phyloP scores from a whole-genome alignment of 2,797 vertebrate genomes.

The Danio albolineatus region DNA sequence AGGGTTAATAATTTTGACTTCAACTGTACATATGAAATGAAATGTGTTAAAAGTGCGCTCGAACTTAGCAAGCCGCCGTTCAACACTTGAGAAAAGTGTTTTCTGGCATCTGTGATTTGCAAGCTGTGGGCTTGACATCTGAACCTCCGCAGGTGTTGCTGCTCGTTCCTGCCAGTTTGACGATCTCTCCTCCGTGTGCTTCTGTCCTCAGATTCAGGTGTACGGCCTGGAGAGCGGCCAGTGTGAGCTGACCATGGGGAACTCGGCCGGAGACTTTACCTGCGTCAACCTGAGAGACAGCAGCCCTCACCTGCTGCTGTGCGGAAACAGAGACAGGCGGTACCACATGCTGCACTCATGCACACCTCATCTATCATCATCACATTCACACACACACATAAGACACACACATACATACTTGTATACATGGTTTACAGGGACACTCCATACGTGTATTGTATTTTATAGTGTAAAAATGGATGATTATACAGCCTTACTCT shows the following conservation, averaged over 20 bases:
- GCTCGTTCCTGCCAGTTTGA: constrained; percentile 52
- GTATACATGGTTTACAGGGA: too few species aligned
- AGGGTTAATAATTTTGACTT: too few species aligned
- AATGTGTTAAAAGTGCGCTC: not conserved
- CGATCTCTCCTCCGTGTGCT: constrained; percentile 38
- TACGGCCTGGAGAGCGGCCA: constrained; percentile 89
- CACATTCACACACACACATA: constrained; percentile 9
- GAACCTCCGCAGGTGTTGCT: constrained; percentile 51
- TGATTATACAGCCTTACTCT: too few species aligned
- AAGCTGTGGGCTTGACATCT: constrained; percentile 32
- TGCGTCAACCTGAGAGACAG: constrained; percentile 89
- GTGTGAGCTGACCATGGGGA: constrained; percentile 82
- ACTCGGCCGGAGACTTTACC: constrained; percentile 88
- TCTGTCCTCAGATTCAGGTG: constrained; percentile 84
- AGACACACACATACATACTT: constrained; percentile 6
- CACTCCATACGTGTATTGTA: too few species aligned
- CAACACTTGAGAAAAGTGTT: constrained; percentile 21
- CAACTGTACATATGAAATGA: too few species aligned
- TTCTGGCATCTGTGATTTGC: constrained; percentile 10
- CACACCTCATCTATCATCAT: constrained; percentile 27
- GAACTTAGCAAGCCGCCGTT: not conserved
- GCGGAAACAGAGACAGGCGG: constrained; percentile 96
- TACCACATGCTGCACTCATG: constrained; percentile 63
- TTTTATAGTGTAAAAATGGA: too few species aligned
- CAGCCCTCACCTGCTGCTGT: constrained; percentile 87